Percentiles rank a stretch among this genome's conserved stretches.
Evolutionary conservation across 2,113 vertebrate species (phyloP).

Genomic region (Carollia perspicillata): DNA sequence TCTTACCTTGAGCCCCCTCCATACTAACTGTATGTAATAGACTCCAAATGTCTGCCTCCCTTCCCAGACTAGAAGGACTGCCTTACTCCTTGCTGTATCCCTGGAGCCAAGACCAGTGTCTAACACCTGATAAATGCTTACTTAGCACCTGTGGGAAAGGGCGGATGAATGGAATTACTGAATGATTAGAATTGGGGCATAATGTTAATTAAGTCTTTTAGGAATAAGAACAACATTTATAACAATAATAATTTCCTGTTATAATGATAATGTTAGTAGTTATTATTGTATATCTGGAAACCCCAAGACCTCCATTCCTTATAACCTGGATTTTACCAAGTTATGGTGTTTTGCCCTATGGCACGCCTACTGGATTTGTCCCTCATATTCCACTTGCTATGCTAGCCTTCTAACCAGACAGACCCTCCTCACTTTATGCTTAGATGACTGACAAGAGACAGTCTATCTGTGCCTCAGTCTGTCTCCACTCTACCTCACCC

Average conservation of each 20-base stretch:
- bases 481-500: neutral
- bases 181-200: neutral
- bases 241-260: neutral
- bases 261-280: neutral
- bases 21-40: neutral
- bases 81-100: neutral
- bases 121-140: neutral
- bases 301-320: neutral
- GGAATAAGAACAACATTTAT: neutral
- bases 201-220: neutral
- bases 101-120: neutral
- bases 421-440: neutral
- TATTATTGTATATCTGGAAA: neutral
- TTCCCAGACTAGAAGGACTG: neutral
- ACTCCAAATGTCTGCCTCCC: neutral
- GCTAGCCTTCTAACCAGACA: neutral
- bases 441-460: neutral
- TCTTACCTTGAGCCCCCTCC: neutral
- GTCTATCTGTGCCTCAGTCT: neutral
- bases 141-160: neutral
- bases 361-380: neutral
- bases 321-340: neutral
- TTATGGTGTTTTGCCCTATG: neutral
- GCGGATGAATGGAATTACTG: neutral
- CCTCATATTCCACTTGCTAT: neutral